Evolutionary conservation across 2,797 vertebrate genomes (phyloP), one percentile per base, ranked within the genome.

Genomic region (Anisognathus igniventris): DNA sequence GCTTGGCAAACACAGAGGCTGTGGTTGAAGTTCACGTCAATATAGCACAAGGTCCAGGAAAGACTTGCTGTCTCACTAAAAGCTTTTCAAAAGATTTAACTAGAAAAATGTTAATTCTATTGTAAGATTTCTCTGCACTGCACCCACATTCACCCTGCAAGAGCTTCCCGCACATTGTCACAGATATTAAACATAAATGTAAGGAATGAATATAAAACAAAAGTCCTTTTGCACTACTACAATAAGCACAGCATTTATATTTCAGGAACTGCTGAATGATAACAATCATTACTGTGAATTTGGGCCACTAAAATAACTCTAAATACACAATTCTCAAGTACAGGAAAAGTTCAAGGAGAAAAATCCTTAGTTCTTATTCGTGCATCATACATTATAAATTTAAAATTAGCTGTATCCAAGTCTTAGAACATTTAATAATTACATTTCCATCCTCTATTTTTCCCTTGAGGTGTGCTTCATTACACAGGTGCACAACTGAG

Each of bases 61-160:
- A 76, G 50, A 53, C 48, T n/a, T 72, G 53, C 40, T 71, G 27
- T 77, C 72, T 89, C 81, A 68, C 54, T 90, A 68, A 88, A 82
- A 93, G 71, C 71, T 91, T 87, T 89, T 78, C 61, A 56, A 72
- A 91, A 90, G 85, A 92, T 93, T 91, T 92, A 93, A 80, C 35
- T 62, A 33, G 45, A 54, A 84, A 83, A 86, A 67, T 48, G 27
- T 4, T 86, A 88, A 80, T 65, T 48, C 64, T 81, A 19, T 27
- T 70, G 27, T 58, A 74, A 78, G 30, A 30, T 64, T 79, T 50
- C 67, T 78, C 65, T 91, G 60, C 48, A 25, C 51, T 72, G 77
- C 35, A 57, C 27, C 45, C 40, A 72, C 25, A 28, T 40, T 90
- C 73, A 56, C 60, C 33, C 48, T 61, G 33, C 23, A 81, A 73